Conservation (phyloP, 2,888 invertebrate genomes). For the Hipparchia sbordonii region DNA sequence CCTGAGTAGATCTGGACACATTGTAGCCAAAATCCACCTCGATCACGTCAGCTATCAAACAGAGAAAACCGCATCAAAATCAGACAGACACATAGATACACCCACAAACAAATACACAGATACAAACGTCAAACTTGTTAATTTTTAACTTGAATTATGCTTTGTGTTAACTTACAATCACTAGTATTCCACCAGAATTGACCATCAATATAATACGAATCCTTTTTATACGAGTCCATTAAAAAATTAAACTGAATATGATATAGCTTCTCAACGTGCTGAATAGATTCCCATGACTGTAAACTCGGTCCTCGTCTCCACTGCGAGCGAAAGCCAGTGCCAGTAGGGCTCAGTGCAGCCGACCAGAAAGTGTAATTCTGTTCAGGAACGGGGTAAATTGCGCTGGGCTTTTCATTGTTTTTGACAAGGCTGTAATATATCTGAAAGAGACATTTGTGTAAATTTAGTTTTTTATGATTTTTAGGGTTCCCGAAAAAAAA, state of each 20-base stretch:
- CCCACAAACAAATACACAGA: no score
- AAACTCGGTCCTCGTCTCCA: slow-evolving; percentile 50
- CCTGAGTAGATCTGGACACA: no score
- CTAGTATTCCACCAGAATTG: slow-evolving; percentile 47
- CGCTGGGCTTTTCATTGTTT: slow-evolving; percentile 26
- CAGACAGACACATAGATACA: no score
- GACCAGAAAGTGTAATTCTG: slow-evolving; percentile 50
- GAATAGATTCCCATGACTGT: slow-evolving; percentile 35
- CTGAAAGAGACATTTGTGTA: slow-evolving; percentile 34
- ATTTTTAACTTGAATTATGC: not conserved
- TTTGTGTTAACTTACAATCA: slow-evolving; percentile 51
- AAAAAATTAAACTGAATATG: slow-evolving; percentile 37
- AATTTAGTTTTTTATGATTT: no score
- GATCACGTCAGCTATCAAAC: no score
- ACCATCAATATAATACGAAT: slow-evolving; percentile 38
- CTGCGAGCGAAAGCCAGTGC: slow-evolving; percentile 40
- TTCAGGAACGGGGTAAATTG: slow-evolving; percentile 28
- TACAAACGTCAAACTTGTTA: no score
- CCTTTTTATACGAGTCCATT: slow-evolving; percentile 29
- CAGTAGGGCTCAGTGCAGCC: slow-evolving; percentile 43
- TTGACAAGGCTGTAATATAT: slow-evolving; percentile 43
- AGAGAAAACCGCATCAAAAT: no score
- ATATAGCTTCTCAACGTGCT: slow-evolving; percentile 31
- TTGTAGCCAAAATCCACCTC: no score
- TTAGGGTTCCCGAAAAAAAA: no score